phyloP scores from a whole-genome alignment of 2,797 vertebrate species.

The Lepilemur ruficaudatus region DNA sequence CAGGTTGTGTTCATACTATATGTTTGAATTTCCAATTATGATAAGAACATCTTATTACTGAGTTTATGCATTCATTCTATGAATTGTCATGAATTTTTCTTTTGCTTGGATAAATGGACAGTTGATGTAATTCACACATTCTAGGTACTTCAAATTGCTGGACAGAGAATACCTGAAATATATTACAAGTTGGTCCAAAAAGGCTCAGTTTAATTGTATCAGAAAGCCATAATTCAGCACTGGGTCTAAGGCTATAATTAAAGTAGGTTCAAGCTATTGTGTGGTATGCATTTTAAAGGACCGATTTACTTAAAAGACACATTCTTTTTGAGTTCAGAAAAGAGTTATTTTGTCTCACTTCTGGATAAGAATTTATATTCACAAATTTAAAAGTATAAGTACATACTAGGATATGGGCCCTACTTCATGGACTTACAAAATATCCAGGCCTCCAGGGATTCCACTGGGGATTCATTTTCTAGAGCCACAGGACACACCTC shows the following conservation, averaged over 20 bases:
- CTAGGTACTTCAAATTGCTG: background rate
- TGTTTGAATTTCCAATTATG: constrained; percentile 10
- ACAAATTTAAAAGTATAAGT: background rate
- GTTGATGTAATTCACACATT: background rate
- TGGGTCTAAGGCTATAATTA: constrained; percentile 23
- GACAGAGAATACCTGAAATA: background rate
- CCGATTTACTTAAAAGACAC: constrained; percentile 53
- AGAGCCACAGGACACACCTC: background rate
- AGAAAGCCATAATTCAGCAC: constrained; percentile 26
- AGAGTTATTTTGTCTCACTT: constrained; percentile 32
- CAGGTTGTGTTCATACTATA: background rate
- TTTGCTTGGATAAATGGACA: background rate
- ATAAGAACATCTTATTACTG: background rate
- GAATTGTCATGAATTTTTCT: background rate
- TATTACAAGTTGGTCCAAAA: background rate
- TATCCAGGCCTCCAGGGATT: background rate
- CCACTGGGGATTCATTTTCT: background rate
- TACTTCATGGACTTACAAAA: background rate
- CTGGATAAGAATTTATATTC: background rate
- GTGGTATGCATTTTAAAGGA: constrained; percentile 30
- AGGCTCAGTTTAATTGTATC: background rate
- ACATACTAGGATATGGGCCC: background rate
- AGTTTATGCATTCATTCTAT: background rate
- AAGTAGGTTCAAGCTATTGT: background rate
- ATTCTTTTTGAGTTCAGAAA: constrained; percentile 12